Evolutionary conservation across 1,140 invertebrate species (phyloP), one percentile per base, ranked within the genome.

Genomic region (Nasonia longicornis): DNA sequence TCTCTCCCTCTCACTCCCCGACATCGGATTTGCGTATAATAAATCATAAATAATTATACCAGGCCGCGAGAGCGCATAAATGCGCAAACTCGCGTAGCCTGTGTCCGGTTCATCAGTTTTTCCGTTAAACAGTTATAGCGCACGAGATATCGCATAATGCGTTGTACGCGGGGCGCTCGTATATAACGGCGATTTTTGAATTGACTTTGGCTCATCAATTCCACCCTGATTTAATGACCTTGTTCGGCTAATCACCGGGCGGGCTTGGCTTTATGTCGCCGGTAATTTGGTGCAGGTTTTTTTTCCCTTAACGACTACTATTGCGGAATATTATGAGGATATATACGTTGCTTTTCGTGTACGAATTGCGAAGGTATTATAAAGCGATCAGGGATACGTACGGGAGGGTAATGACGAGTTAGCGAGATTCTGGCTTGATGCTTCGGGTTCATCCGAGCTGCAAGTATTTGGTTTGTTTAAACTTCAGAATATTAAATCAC

Each of bases 151-250:
- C 45, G 45, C 35, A 11, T 48, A 72, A 11, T 7, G 14, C 38
- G 38, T 35, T 35, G 4, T 35, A 35, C 4, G 31, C 31, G 31
- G 4, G 38, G 7, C 26, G 22, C 64, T 12, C 64, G 26, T 26
- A 3, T 11, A 31, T 31, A 67, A 31, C 20, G 73, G 48, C 16
- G 12, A 63, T 29, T 75, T 75, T 63, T 31, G 63, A 75, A 58
- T 75, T 75, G 48, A 75, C 45, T 63, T 63, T 48, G 71, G 72
- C 45, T 58, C 31, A 63, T 76, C 35, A 14, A 76, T 76, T 66
- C 42, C 29, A 63, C 35, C 63, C 26, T 66, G 35, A 76, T 66
- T 76, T 66, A 76, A 76, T 45, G 63, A 66, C 12, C 26, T 63
- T 35, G 16, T 31, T 48, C 45, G 45, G 74, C 29, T 38, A 22